A percentile compares a stretch with the other conserved stretches of the same genome.
Conservation (phyloP, 1,140 invertebrate genomes). For the Diachasmimorpha longicaudata region DNA sequence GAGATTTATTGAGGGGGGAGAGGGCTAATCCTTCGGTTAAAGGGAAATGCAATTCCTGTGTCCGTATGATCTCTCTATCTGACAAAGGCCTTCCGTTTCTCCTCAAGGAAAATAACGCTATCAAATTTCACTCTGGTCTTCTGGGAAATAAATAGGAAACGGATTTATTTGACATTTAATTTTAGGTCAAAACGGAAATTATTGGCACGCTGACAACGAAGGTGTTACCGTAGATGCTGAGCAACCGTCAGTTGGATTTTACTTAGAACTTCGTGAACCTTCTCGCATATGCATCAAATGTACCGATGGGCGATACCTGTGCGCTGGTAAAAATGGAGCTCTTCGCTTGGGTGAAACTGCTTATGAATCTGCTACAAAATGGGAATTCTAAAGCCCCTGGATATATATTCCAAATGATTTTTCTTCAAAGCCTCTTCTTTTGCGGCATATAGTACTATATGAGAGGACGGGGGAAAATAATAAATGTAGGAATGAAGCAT, state of each 20-base stretch:
- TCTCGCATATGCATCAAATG: slow-evolving; percentile 89
- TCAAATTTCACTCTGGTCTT: no score
- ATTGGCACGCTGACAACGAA: slow-evolving; percentile 90
- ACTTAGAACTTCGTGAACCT: slow-evolving; percentile 89
- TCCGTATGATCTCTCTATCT: no score
- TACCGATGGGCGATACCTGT: slow-evolving; percentile 79
- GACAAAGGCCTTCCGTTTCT: no score
- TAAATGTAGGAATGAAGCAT: background rate
- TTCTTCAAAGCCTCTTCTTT: background rate
- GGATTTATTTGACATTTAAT: no score
- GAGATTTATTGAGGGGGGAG: slow-evolving; percentile 8
- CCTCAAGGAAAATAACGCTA: no score
- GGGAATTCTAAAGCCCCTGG: slow-evolving; percentile 82
- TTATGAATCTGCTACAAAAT: slow-evolving; percentile 83
- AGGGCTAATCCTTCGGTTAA: no score
- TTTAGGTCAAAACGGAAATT: slow-evolving; percentile 90
- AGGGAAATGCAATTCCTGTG: no score
- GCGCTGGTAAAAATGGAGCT: slow-evolving; percentile 92
- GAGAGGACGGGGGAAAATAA: background rate
- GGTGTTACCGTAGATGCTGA: slow-evolving; percentile 86
- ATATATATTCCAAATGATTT: background rate
- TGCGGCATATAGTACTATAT: background rate
- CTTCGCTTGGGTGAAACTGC: slow-evolving; percentile 84
- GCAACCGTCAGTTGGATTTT: slow-evolving; percentile 83
- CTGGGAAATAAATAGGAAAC: no score